Evolutionary conservation across 2,888 invertebrate species (phyloP).

Genomic region (Acheta domesticus): DNA sequence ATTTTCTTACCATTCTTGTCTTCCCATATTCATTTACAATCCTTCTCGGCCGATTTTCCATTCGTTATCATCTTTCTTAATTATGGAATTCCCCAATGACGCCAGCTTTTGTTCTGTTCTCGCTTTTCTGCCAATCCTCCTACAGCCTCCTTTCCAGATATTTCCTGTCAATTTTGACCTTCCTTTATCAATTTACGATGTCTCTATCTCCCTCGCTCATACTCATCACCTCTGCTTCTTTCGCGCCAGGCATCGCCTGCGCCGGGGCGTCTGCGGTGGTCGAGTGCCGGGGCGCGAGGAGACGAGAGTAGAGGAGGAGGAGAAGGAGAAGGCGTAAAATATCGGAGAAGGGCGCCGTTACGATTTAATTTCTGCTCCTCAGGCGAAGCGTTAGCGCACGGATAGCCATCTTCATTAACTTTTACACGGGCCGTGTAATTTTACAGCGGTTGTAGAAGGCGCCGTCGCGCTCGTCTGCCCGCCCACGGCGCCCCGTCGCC

Average conservation of each 20-base stretch:
- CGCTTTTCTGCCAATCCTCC: no score
- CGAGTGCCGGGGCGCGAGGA: background rate
- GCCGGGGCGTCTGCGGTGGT: background rate
- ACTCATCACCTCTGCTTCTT: background rate
- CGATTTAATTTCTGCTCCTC: slow-evolving; percentile 18
- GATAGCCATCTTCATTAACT: slow-evolving; percentile 18
- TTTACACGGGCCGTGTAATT: slow-evolving; percentile 18
- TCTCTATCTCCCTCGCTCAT: background rate
- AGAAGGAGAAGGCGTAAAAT: background rate
- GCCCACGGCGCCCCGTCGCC: background rate
- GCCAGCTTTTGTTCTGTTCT: no score
- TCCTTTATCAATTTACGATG: no score
- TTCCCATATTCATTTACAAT: no score
- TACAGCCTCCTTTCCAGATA: no score
- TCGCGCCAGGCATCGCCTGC: background rate
- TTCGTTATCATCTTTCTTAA: no score
- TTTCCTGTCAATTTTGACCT: no score
- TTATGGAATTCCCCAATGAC: no score
- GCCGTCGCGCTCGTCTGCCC: background rate
- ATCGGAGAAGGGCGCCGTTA: background rate
- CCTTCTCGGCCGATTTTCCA: no score
- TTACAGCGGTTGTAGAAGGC: slow-evolving; percentile 5
- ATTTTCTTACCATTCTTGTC: no score
- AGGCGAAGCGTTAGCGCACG: background rate
- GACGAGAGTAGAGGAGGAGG: background rate